Evolutionary conservation across 2,113 vertebrate genomes (phyloP), one percentile per base, ranked within the genome.

Genomic region (Aegithalos caudatus): DNA sequence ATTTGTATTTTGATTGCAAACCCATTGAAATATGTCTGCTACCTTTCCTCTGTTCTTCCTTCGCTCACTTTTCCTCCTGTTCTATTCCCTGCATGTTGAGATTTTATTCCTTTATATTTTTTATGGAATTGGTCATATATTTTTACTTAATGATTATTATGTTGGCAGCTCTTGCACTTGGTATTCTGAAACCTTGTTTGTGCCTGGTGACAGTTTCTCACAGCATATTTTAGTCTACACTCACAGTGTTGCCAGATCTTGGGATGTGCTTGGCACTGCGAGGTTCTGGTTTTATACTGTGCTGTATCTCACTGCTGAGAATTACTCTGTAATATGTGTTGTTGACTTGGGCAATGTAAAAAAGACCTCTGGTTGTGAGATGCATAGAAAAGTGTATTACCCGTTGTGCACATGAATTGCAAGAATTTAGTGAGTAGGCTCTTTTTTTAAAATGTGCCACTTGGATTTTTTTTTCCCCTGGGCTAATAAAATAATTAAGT

Each of bases 141-240:
- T 82, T 92, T 91, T 37, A 44, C 35, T 69, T 92, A 73, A 22
- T 1, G 1, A 21, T 69, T 89, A 21, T 71, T 87, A 25, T 7
- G 6, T 76, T 87, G 50, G 58, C 57, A 84, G 61, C 40, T 92
- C 44, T 31, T 84, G 60, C 44, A 64, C 18, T 57, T 50, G 31
- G n/a, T 89, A 42, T 81, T 94, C 70, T 53, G 57, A 79, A 76
- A 92, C 37, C 27, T 60, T 57, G 17, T 91, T 81, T 86, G 38
- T 91, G 72, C 89, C 48, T 81, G 37, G 44, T 86, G n/a, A 76
- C 69, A n/a, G 31, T 81, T 94, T 95, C 76, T 94, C 73, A 61
- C 57, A 57, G 84, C 44, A 38, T 84, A 48, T 95, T 92, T 94
- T 62, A 91, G 33, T 90, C 50, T 45, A 17, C 31, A 24, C 35